Evolutionary conservation across 1,140 invertebrate species (phyloP).

Genomic region (Trichoplusia ni): DNA sequence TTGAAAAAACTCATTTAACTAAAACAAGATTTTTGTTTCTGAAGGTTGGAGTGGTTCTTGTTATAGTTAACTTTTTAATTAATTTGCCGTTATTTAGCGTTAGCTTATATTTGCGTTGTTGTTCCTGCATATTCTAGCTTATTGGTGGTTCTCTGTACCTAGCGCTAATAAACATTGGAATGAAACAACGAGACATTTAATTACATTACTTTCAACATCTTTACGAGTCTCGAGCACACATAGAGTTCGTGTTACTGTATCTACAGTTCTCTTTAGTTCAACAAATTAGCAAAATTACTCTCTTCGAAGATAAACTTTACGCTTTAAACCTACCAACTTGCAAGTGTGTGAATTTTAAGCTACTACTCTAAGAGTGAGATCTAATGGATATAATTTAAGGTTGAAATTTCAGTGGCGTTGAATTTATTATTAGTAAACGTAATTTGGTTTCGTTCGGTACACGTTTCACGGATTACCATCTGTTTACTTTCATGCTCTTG

Average conservation of each 20-base stretch:
- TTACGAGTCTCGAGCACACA: conserved; percentile 9
- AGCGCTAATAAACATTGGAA: conserved; percentile 14
- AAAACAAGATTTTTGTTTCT: background rate
- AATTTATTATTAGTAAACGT: background rate
- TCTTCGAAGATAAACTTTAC: conserved; percentile 33
- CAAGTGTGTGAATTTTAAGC: background rate
- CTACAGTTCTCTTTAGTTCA: conserved; percentile 18
- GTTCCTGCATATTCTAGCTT: background rate
- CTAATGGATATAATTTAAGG: background rate
- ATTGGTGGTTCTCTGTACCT: conserved; percentile 5
- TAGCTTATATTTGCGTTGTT: too few species aligned
- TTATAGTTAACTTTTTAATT: too few species aligned
- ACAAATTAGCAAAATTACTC: conserved; percentile 44
- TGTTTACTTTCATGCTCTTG: conserved; percentile 30
- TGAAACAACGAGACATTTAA: conserved; percentile 18
- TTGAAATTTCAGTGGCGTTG: background rate
- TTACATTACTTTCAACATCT: conserved; percentile 17
- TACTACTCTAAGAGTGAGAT: background rate
- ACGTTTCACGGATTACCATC: conserved; percentile 32
- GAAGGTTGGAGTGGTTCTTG: background rate
- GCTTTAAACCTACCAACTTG: conserved; percentile 24
- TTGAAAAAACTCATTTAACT: background rate
- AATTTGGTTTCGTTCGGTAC: conserved; percentile 5
- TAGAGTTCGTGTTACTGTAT: conserved; percentile 5
- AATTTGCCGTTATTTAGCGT: too few species aligned